phyloP scores from a whole-genome alignment of 2,797 vertebrate species.

The Mus minutoides region DNA sequence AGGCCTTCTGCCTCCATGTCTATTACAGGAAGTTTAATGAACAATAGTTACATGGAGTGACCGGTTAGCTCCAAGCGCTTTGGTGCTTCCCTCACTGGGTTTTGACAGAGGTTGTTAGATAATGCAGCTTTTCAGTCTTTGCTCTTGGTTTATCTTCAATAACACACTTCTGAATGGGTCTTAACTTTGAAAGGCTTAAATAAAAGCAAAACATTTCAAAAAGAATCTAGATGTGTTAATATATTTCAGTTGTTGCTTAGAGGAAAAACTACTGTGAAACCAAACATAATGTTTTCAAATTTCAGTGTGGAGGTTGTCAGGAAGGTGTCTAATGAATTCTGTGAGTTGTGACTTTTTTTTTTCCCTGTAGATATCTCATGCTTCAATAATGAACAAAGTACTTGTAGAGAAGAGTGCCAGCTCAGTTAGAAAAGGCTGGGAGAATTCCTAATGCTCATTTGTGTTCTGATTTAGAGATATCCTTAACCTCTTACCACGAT shows the following conservation, averaged over 20 bases:
- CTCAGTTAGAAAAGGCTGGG: not conserved
- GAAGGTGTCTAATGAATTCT: not conserved
- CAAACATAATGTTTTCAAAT: not conserved
- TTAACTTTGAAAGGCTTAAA: not conserved
- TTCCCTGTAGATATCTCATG: not conserved
- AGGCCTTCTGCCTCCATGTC: not conserved
- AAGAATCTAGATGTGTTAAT: not conserved
- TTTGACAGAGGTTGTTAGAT: slow-evolving; percentile 45
- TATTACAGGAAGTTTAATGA: slow-evolving; percentile 55
- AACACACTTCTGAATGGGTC: not conserved
- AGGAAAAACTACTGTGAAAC: slow-evolving; percentile 25
- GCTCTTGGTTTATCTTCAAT: not conserved
- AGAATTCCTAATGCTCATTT: not conserved
- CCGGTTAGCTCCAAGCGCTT: slow-evolving; percentile 2
- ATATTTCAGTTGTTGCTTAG: not conserved
- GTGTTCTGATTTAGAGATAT: not conserved
- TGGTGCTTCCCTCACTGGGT: not conserved
- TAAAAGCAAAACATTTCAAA: not conserved
- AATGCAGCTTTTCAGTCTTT: slow-evolving; percentile 24
- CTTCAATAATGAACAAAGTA: slow-evolving; percentile 8
- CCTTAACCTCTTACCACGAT: not conserved
- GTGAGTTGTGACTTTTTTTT: not conserved
- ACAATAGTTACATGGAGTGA: slow-evolving; percentile 18
- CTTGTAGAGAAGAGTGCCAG: not conserved
- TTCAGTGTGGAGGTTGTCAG: not conserved